Evolutionary conservation across 2,113 vertebrate species (phyloP).

Genomic region (Paratilapia polleni): DNA sequence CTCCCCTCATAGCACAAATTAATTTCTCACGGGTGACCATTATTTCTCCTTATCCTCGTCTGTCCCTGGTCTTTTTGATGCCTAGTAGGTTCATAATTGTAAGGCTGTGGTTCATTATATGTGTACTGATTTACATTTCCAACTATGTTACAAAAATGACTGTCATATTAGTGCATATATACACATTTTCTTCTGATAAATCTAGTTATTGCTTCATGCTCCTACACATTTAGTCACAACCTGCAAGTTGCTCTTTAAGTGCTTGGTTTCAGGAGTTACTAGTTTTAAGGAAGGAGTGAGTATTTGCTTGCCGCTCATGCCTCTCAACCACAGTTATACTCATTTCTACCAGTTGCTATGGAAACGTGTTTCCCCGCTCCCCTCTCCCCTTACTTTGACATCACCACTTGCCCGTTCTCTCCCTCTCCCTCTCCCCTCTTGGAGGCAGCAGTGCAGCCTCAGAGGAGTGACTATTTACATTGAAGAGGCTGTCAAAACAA

Average conservation of each 20-base stretch:
- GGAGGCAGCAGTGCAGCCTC: constrained; percentile 54
- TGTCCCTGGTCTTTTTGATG: too few relatives aligned
- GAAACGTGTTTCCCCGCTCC: constrained; percentile 70
- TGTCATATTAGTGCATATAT: neutral
- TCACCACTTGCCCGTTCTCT: constrained; percentile 25
- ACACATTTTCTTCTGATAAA: neutral
- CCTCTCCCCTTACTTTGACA: constrained; percentile 60
- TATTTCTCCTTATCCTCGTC: too few relatives aligned
- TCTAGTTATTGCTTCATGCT: neutral
- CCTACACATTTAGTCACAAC: neutral
- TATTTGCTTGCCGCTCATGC: constrained; percentile 75
- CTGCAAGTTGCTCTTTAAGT: neutral
- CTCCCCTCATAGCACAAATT: too few relatives aligned
- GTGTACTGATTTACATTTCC: too few relatives aligned
- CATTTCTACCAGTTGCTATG: constrained; percentile 76
- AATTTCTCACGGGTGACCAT: too few relatives aligned
- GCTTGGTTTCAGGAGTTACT: constrained; percentile 24
- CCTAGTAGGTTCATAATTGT: too few relatives aligned
- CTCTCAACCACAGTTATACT: constrained; percentile 74
- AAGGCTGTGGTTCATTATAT: too few relatives aligned
- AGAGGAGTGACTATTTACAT: constrained; percentile 58
- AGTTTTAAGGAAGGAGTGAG: constrained; percentile 58
- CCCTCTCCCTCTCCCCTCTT: constrained; percentile 10
- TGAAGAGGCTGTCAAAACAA: constrained; percentile 49
- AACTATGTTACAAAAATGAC: neutral